These are phyloP conservation scores for Lepeophtheirus nordmannii DNA, from an alignment of 2,888 invertebrate genomes.

Conservation along the genomic window DNA sequence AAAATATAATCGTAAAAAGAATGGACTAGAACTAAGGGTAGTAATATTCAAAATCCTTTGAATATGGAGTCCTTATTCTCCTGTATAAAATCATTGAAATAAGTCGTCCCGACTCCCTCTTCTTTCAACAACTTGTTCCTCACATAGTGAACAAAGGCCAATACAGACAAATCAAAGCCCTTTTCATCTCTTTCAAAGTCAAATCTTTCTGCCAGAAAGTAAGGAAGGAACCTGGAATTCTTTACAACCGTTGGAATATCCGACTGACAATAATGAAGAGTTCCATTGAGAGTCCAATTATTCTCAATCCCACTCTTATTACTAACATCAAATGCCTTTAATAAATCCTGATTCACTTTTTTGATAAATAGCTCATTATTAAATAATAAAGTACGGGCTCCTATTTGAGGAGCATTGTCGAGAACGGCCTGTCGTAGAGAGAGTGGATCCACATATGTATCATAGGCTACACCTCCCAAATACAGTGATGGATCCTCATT, in stretches of 20 bases:
- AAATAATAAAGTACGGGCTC: not conserved
- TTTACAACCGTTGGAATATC: not conserved
- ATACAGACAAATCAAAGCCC: not conserved
- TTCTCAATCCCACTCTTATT: not conserved
- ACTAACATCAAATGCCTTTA: not conserved
- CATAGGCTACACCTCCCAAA: not conserved
- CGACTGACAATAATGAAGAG: not conserved
- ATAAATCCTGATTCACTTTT: not conserved
- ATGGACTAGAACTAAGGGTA: not conserved
- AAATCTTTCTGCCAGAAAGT: not conserved
- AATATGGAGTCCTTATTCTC: not conserved
- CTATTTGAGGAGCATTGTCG: not conserved
- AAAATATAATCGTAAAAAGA: not conserved
- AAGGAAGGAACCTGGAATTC: not conserved
- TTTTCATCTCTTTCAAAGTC: slow-evolving; percentile 3
- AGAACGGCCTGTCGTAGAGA: not conserved
- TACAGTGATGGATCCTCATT: not conserved
- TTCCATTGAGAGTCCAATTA: not conserved
- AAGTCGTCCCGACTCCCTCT: not conserved
- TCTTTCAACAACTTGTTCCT: not conserved
- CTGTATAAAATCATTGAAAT: not conserved
- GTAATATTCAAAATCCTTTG: not conserved
- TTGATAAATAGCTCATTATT: not conserved
- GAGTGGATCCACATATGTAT: not conserved
- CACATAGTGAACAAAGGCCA: not conserved